These are phyloP conservation scores for Listronotus bonariensis DNA, from an alignment of 1,140 invertebrate species.

Conservation along the genomic window DNA sequence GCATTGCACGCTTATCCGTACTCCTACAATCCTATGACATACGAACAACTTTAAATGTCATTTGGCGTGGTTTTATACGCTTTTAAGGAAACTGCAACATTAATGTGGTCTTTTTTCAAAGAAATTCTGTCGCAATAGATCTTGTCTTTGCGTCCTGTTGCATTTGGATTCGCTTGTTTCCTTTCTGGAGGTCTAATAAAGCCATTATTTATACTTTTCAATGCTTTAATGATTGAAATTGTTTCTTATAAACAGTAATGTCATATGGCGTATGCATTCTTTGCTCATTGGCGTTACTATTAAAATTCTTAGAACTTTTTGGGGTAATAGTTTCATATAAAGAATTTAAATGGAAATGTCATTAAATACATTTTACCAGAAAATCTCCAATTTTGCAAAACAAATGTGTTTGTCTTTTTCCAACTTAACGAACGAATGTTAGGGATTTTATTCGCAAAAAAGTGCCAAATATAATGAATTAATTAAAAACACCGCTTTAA, in stretches of 20 bases:
- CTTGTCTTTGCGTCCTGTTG: background rate
- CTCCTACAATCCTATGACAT: background rate
- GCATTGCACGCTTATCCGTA: background rate
- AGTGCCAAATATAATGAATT: no score
- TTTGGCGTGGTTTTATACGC: conserved; percentile 1
- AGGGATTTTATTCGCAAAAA: no score
- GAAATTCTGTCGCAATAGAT: conserved; percentile 1
- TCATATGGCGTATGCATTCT: background rate
- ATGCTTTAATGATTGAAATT: background rate
- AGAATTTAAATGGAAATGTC: no score
- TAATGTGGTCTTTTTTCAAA: background rate
- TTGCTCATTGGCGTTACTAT: no score
- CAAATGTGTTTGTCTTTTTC: no score
- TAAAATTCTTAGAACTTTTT: no score
- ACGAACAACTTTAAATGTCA: conserved; percentile 5
- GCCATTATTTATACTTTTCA: background rate
- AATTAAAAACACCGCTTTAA: no score
- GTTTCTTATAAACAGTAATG: background rate
- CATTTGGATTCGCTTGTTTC: conserved; percentile 2
- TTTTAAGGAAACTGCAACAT: conserved; percentile 3
- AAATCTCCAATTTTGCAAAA: no score
- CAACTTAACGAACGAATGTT: no score
- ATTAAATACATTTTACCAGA: no score
- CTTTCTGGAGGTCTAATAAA: background rate
- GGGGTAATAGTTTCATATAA: no score